Conservation (phyloP, 2,113 vertebrate genomes). For the Promerops cafer region DNA sequence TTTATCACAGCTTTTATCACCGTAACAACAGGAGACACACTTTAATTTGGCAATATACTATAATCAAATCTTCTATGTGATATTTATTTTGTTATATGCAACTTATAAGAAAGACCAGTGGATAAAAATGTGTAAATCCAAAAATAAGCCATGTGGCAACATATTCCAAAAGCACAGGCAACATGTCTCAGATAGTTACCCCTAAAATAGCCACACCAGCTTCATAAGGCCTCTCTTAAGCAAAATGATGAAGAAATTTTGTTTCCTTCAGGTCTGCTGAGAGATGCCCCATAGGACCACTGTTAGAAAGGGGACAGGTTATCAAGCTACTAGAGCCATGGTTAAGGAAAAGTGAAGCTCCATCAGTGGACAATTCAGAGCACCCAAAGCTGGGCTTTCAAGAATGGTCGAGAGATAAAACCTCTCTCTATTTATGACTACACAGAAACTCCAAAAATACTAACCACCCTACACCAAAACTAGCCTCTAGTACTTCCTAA, state of each 20-base stretch:
- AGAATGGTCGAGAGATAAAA: neutral
- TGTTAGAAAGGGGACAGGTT: neutral
- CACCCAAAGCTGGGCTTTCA: neutral
- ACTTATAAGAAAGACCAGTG: neutral
- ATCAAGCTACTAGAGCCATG: neutral
- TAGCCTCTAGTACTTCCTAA: neutral
- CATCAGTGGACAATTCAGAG: neutral
- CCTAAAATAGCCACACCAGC: neutral
- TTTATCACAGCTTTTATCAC: neutral
- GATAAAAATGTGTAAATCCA: neutral
- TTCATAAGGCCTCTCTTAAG: neutral
- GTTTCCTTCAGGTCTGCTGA: neutral
- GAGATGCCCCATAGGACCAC: neutral
- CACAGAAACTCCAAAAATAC: neutral
- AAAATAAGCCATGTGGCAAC: neutral
- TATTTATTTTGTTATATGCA: neutral
- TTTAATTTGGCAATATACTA: neutral
- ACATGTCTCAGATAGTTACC: neutral
- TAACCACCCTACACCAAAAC: neutral
- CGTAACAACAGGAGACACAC: neutral
- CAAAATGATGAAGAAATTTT: neutral
- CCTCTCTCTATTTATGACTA: neutral
- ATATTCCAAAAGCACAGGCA: neutral
- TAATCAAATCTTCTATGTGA: neutral
- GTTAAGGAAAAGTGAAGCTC: neutral